These are phyloP conservation scores for Sweltsa coloradensis DNA, from an alignment of 1,140 invertebrate genomes.

Conservation along the genomic window DNA sequence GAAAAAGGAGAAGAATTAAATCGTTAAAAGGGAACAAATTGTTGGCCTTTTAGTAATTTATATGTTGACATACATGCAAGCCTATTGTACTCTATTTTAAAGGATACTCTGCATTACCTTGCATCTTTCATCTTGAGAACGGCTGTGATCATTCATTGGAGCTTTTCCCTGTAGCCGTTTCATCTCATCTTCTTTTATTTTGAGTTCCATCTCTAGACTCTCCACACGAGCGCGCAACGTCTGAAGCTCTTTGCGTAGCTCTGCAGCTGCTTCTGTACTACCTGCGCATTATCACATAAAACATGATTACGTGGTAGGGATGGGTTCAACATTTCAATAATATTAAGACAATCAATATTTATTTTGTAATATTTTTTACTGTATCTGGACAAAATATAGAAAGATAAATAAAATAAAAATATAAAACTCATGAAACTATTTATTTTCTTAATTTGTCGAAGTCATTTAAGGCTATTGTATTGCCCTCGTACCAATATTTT, in stretches of 20 bases:
- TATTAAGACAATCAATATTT: neutral
- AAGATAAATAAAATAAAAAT: neutral
- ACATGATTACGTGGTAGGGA: neutral
- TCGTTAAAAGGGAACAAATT: too few relatives aligned
- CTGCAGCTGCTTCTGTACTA: constrained; percentile 32
- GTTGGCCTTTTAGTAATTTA: too few relatives aligned
- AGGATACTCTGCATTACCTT: constrained; percentile 10
- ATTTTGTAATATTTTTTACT: neutral
- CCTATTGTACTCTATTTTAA: too few relatives aligned
- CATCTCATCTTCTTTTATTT: constrained; percentile 67
- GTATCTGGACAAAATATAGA: neutral
- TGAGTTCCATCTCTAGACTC: constrained; percentile 58
- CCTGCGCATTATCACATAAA: constrained; percentile 19
- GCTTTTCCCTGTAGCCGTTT: constrained; percentile 27
- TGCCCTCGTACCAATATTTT: too few relatives aligned
- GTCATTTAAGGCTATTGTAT: too few relatives aligned
- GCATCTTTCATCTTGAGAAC: constrained; percentile 12
- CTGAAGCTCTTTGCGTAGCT: constrained; percentile 44
- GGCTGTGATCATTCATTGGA: neutral
- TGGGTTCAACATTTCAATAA: neutral
- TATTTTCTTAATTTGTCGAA: too few relatives aligned
- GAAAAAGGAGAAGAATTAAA: neutral
- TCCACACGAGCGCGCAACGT: constrained; percentile 59
- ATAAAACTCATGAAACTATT: too few relatives aligned
- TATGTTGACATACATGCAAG: too few relatives aligned